Evolutionary conservation across 2,797 vertebrate species (phyloP).

Genomic region (Anolis apletophallus): DNA sequence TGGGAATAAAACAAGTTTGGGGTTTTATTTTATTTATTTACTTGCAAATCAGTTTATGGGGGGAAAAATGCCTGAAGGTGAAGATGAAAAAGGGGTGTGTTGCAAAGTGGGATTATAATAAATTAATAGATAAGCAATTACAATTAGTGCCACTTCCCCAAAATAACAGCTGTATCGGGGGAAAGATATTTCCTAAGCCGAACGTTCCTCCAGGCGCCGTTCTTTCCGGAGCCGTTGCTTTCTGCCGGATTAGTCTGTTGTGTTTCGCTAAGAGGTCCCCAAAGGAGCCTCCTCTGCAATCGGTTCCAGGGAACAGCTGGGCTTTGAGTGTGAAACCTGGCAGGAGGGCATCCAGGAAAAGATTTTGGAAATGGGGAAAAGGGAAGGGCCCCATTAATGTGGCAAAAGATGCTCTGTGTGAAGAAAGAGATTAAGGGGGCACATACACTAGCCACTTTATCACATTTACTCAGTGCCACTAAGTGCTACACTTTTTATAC

Average conservation of each 20-base stretch:
- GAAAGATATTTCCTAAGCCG: conserved; percentile 83
- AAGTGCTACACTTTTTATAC: too few relatives aligned
- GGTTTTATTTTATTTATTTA: conserved; percentile 38
- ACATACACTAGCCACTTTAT: too few relatives aligned
- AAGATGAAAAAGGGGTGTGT: conserved; percentile 48
- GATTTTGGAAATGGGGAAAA: not conserved
- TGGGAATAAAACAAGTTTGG: conserved; percentile 66
- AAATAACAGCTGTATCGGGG: conserved; percentile 82
- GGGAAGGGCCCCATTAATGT: not conserved
- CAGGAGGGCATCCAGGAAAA: conserved; percentile 46
- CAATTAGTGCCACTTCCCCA: conserved; percentile 82
- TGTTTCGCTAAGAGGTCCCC: conserved; percentile 88
- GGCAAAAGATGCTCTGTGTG: not conserved
- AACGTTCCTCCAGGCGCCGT: conserved; percentile 81
- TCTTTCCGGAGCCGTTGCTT: conserved; percentile 77
- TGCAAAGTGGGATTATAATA: conserved; percentile 79
- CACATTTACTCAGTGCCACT: too few relatives aligned
- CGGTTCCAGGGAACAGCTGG: conserved; percentile 77
- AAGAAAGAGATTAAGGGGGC: too few relatives aligned
- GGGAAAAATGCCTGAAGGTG: conserved; percentile 80
- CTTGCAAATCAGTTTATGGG: conserved; percentile 64
- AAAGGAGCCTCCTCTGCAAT: conserved; percentile 85
- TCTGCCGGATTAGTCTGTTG: conserved; percentile 90
- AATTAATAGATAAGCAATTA: conserved; percentile 87
- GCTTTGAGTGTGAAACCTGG: conserved; percentile 44